Base-by-base conservation (phyloP, 2,113 vertebrate genomes). In the Mesoclemmys tuberculata region DNA sequence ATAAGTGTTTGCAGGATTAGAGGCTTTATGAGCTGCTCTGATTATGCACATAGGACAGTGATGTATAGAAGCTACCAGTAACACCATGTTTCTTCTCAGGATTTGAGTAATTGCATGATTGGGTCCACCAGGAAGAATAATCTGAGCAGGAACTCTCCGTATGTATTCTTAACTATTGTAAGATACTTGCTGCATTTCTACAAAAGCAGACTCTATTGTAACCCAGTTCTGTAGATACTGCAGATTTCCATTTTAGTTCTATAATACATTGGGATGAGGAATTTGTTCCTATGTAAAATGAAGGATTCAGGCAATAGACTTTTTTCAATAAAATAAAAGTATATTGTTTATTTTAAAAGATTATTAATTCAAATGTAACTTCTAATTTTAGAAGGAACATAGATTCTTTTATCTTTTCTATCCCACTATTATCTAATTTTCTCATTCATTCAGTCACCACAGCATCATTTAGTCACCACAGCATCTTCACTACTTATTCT, bases 71-170 rank as follows among this genome's bases (percentile, higher is more conserved):
- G 87, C 87, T 71, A 77, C 24, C 6, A 10, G 2, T 93, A 83
- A 94, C 89, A 84, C 3, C n/a, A 6, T 84, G 87, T 96, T 13
- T 84, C 5, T 95, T 88, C 68, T 56, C 90, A 99, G 98, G 96
- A 96, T 92, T 94, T 94, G 38, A 95, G 56, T 90, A 96, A 93
- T 46, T 93, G 19, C 9, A 1, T 95, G 58, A 96, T 88, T 46
- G 98, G 98, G 98, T 98, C 86, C 94, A 98, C 97, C 90, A 96
- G 97, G 97, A 98, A 97, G 46, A 97, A 54, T 86, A 97, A 96
- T 27, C 85, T 96, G 85, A 98, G 87, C 55, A 98, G 95, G 41
- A 98, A 92, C 54, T 97, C 98, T 56, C 98, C 84, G 99, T 99
- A 98, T 98, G 99, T 99, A 97, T 94, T 91, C 29, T 35, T 89